Evolutionary conservation across 2,888 invertebrate species (phyloP), one percentile per base, ranked within the genome.

Genomic region (Bimastos eiseni): DNA sequence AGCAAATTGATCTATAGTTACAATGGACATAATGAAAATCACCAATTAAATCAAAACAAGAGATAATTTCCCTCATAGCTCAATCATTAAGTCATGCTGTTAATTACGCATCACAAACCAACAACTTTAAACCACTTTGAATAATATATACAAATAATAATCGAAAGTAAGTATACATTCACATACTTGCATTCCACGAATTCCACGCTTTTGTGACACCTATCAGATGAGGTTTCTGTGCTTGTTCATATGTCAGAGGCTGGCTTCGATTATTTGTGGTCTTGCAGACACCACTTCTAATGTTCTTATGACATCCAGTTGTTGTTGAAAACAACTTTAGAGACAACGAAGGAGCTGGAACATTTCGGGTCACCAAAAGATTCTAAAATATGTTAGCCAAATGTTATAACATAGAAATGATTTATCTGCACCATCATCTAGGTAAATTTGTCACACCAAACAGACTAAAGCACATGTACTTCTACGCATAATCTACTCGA

Each of bases 181-280:
- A 92, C 92, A 90, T 91, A 93, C 95, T 94, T 84, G 95, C 95
- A 91, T 95, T 95, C 94, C 95, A 95, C 24, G 95, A 95, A 91
- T 95, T 94, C 96, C 96, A 96, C 19, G 95, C 93, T 93, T 96
- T 96, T 49, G 93, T 93, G 33, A 95, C 95, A 44, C 95, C 95
- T 91, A 96, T 95, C 49, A 93, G 92, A 92, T 94, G 93, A 13
- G 96, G 96, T 86, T 94, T 93, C 90, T 95, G 94, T 24, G 95
- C 94, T 94, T 95, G 94, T 92, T 96, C 96, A 93, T 96, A 96
- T 6, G 95, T 95, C 38, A 96, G 93, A n/a, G 94, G 93, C 90
- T 94, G 93, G 30, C 93, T 93, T 90, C 94, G 91, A 38, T 93
- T 93, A 88, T 90, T 92, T 17, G 94, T 93, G 8, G 91, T 91